phyloP scores from a whole-genome alignment of 2,797 vertebrate genomes.

The Enteromius afrohamiltoni region DNA sequence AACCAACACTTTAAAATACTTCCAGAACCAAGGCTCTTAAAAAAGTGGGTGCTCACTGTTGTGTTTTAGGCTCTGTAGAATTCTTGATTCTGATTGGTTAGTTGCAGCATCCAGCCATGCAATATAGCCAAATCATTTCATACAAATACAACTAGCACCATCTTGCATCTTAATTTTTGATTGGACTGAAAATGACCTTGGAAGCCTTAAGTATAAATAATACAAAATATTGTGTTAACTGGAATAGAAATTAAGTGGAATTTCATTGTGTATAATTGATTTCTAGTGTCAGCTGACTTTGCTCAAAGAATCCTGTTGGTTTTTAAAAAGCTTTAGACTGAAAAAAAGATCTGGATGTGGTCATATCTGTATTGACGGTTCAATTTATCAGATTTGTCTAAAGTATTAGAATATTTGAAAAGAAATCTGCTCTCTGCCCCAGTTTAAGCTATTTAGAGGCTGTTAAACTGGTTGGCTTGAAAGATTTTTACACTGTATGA shows the following conservation, averaged over 20 bases:
- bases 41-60: background rate
- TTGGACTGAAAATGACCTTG: background rate
- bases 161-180: background rate
- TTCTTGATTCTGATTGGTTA: background rate
- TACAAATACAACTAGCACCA: background rate
- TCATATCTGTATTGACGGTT: background rate
- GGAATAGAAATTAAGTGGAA: too few species aligned
- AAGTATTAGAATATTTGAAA: slow-evolving; percentile 9
- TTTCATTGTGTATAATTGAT: background rate
- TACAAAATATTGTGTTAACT: background rate
- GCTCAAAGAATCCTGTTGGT: background rate
- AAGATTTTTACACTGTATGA: slow-evolving; percentile 29
- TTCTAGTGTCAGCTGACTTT: background rate
- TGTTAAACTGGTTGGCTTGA: slow-evolving; percentile 21
- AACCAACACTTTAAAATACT: background rate
- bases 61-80: background rate
- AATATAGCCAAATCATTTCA: background rate
- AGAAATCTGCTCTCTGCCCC: background rate
- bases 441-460: slow-evolving; percentile 10
- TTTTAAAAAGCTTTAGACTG: background rate
- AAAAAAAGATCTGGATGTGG: background rate
- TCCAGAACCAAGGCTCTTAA: background rate
- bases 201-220: background rate
- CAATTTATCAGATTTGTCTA: background rate
- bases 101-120: background rate